Evolutionary conservation across 2,113 vertebrate genomes (phyloP), one percentile per base, ranked within the genome.

Genomic region (Cryptotis parvus): DNA sequence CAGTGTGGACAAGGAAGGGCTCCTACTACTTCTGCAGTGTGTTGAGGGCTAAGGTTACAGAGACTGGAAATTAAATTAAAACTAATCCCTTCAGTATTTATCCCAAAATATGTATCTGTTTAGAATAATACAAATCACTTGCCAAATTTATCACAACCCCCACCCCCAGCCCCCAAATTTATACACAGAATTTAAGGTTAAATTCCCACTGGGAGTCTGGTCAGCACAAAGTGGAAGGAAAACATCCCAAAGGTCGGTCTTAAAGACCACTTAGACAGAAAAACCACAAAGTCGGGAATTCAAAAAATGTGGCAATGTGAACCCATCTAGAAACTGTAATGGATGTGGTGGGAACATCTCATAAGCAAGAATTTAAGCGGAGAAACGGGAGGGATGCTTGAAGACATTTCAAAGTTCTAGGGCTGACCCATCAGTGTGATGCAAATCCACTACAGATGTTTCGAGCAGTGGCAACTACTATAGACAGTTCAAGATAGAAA

Each of bases 231-330:
- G 41, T n/a, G 0, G 0, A 58, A 89, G 55, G 43, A 86, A 94
- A 87, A 85, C 39, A 78, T 84, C 65, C 91, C 81, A 22, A 70
- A 91, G 91, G 81, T 73, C 91, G 80, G 87, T 33, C 74, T 89
- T 41, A 27, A 33, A 84, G 87, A 82, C 84, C 89, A 77, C 73
- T 86, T 43, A 52, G 73, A 77, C 86, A 93, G 94, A 87, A 95
- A 96, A 91, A 93, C 91, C 92, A 91, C 91, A 41, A 39, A 89
- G 84, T 84, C 0, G 43, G 87, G 92, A 95, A 94, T 94, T 85
- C 79, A 8, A 49, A 63, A 91, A 95, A 94, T 93, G 93, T 78
- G 73, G 89, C 77, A 29, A 27, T 73, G 83, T 61, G 63, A 89
- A 70, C 80, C 65, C 68, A 61, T 68, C 58, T 89, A 72, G 80